Evolutionary conservation across 2,888 invertebrate species (phyloP).

Genomic region (Meliscaeva auricollis): DNA sequence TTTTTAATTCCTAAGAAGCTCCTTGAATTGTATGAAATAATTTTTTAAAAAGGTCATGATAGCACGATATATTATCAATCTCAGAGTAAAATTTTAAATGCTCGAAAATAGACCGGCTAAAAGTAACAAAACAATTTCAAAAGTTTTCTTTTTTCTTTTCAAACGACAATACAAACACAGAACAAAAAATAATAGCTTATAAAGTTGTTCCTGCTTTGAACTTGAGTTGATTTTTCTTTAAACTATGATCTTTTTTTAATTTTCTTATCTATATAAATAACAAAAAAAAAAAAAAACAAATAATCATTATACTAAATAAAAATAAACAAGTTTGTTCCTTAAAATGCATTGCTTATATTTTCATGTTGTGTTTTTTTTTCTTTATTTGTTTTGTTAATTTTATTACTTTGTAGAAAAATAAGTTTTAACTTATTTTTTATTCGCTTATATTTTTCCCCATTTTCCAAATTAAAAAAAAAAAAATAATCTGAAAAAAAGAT

Average conservation of each 20-base stretch:
- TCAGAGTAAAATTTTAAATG: not conserved
- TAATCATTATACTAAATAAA: not conserved
- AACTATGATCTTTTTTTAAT: not conserved
- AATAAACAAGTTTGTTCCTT: not conserved
- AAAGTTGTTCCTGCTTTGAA: slow-evolving; percentile 1
- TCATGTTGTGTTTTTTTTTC: slow-evolving; percentile 22
- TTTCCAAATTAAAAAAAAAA: slow-evolving; percentile 74
- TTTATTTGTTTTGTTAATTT: not conserved
- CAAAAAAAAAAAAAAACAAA: not conserved
- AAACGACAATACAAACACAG: not conserved
- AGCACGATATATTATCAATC: slow-evolving; percentile 2
- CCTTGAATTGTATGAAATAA: not conserved
- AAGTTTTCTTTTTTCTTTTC: not conserved
- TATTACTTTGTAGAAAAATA: slow-evolving; percentile 17
- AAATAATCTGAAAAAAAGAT: slow-evolving; percentile 51
- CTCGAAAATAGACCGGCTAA: not conserved
- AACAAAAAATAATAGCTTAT: not conserved
- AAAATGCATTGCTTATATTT: slow-evolving; percentile 35
- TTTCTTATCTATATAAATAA: no score
- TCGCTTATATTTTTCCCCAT: slow-evolving; percentile 70
- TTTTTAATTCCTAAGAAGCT: not conserved
- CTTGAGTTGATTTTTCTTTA: not conserved
- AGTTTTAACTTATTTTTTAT: slow-evolving; percentile 44
- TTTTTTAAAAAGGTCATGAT: not conserved
- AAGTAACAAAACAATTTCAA: not conserved